Evolutionary conservation across 2,797 vertebrate species (phyloP).

Genomic region (Falco naumanni): DNA sequence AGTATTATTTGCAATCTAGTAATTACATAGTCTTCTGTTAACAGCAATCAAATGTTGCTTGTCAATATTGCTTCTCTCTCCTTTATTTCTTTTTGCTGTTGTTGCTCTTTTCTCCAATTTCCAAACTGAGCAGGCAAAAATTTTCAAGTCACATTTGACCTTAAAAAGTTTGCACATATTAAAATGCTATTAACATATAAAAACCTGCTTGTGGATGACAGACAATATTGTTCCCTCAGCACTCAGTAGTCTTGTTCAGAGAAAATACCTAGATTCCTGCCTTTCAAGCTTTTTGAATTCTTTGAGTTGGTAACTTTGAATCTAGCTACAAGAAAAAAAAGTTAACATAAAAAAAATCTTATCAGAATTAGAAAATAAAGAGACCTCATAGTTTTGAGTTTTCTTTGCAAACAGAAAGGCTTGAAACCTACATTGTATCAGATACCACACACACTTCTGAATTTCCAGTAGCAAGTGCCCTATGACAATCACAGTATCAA

Average conservation of each 20-base stretch:
- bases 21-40: background rate
- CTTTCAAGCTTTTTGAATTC: background rate
- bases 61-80: background rate
- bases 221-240: background rate
- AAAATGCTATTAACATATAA: background rate
- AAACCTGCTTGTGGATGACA: background rate
- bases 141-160: background rate
- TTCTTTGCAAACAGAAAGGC: background rate
- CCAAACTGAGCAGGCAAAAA: background rate
- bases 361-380: background rate
- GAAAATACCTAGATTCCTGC: background rate
- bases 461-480: background rate
- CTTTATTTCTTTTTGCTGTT: background rate
- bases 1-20: background rate
- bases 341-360: rapidly evolving
- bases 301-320: background rate
- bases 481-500: background rate
- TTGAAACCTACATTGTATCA: background rate
- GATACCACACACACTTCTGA: background rate
- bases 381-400: background rate
- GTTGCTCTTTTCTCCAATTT: background rate
- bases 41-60: background rate
- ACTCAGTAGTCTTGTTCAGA: background rate
- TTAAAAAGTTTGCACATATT: background rate
- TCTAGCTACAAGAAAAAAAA: background rate